Percentiles rank a stretch among this genome's conserved stretches.
Conservation (phyloP, 2,888 invertebrate genomes). For the Oscheius sp. region DNA sequence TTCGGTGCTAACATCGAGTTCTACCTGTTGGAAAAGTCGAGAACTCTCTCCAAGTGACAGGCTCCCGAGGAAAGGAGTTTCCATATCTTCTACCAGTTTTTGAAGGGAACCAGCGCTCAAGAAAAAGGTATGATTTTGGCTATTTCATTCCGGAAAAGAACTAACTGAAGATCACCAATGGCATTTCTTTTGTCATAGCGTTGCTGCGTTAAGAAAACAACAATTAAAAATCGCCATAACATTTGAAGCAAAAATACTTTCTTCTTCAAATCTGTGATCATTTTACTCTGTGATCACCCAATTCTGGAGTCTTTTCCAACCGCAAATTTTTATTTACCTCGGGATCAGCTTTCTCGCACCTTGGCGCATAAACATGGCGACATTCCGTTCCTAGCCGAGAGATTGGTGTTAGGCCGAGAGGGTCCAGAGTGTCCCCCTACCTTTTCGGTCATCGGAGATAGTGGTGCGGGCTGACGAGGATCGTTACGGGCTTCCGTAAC, state of each 20-base stretch:
- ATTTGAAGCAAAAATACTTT: no score
- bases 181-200: no score
- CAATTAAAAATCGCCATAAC: no score
- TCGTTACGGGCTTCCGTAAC: conserved; percentile 32
- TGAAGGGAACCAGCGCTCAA: conserved; percentile 88
- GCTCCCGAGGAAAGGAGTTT: conserved; percentile 96
- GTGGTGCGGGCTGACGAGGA: conserved; percentile 16
- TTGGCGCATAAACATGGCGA: conserved; percentile 34
- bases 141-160: no score
- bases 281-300: no score
- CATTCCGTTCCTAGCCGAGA: conserved; percentile 18
- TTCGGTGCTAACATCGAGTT: conserved; percentile 99
- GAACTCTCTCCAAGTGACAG: conserved; percentile 97
- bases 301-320: not conserved
- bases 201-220: no score
- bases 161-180: no score
- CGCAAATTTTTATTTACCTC: conserved; percentile 17
- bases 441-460: conserved; percentile 27
- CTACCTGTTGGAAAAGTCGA: conserved; percentile 96
- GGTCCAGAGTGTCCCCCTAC: conserved; percentile 6
- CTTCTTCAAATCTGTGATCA: no score
- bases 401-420: not conserved
- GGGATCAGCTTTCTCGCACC: conserved; percentile 28
- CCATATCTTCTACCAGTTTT: conserved; percentile 98
- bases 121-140: conserved; percentile 79